A percentile compares a stretch with the other conserved stretches of the same genome.
Conservation (phyloP, 2,888 invertebrate genomes). For the Rhodophaea formosa region DNA sequence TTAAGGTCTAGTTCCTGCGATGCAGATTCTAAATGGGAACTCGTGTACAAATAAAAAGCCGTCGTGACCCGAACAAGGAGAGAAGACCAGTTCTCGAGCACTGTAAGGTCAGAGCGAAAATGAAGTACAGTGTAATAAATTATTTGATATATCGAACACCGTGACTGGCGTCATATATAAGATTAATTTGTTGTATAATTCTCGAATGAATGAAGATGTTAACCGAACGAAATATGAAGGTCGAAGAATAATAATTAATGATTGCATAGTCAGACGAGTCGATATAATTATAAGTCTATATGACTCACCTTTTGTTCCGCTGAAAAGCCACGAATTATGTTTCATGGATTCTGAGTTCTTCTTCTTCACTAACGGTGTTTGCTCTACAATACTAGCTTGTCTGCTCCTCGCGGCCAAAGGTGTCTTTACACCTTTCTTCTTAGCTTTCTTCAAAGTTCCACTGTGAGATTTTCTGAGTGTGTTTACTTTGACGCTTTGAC, state of each 20-base stretch:
- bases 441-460: conserved; percentile 69
- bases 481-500: conserved; percentile 69
- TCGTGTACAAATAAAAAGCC: conserved; percentile 6
- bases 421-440: conserved; percentile 65
- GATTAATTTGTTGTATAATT: neutral
- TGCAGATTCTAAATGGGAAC: neutral
- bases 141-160: neutral
- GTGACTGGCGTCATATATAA: neutral
- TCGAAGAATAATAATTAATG: neutral
- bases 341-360: conserved; percentile 59
- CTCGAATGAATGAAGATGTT: neutral
- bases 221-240: neutral
- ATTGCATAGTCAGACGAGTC: neutral
- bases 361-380: conserved; percentile 62
- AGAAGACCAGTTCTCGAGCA: conserved; percentile 21
- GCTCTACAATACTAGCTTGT: conserved; percentile 68
- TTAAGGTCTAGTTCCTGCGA: conserved; percentile 3
- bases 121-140: conserved; percentile 5
- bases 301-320: conserved; percentile 61
- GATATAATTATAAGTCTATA: neutral
- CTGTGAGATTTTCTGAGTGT: conserved; percentile 72
- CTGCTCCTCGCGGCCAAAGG: conserved; percentile 60
- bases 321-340: conserved; percentile 71
- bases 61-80: conserved; percentile 19
- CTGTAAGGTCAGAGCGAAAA: conserved; percentile 20